A percentile compares a stretch with the other conserved stretches of the same genome.
Conservation (phyloP, 2,888 invertebrate species). For the Piscicola geometra region DNA sequence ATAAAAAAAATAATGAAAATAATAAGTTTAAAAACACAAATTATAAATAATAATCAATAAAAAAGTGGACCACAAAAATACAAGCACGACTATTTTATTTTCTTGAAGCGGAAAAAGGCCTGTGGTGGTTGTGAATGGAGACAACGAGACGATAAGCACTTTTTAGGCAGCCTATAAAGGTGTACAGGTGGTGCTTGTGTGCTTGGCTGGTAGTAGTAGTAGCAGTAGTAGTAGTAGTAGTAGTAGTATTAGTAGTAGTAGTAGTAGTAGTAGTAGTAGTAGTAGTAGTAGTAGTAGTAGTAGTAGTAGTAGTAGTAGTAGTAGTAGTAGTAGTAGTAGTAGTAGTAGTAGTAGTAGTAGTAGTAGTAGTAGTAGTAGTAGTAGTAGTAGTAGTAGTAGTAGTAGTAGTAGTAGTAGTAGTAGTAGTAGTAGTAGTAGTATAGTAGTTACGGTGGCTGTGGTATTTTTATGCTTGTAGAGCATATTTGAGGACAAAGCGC, state of each 20-base stretch:
- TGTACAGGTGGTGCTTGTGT: too few relatives aligned
- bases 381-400: slow-evolving; percentile 32
- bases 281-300: slow-evolving; percentile 29
- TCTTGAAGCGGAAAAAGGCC: too few relatives aligned
- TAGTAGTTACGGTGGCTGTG: not conserved
- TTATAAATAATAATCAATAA: too few relatives aligned
- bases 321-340: slow-evolving; percentile 32
- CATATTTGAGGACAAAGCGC: too few relatives aligned
- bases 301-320: slow-evolving; percentile 32
- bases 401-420: slow-evolving; percentile 32
- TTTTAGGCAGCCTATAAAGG: too few relatives aligned
- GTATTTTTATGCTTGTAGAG: too few relatives aligned
- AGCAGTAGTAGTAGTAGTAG: slow-evolving; percentile 10
- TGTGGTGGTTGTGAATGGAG: too few relatives aligned
- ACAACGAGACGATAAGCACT: too few relatives aligned
- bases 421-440: slow-evolving; percentile 4
- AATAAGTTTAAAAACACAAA: too few relatives aligned
- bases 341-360: slow-evolving; percentile 32
- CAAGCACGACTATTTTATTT: too few relatives aligned
- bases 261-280: slow-evolving; percentile 28
- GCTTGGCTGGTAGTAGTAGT: slow-evolving; percentile 13
- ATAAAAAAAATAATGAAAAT: too few relatives aligned
- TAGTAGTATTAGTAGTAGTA: slow-evolving; percentile 28
- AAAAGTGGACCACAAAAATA: too few relatives aligned
- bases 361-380: slow-evolving; percentile 32